These are phyloP conservation scores for Leucophora obtusa DNA, from an alignment of 2,888 invertebrate genomes.

Conservation along the genomic window DNA sequence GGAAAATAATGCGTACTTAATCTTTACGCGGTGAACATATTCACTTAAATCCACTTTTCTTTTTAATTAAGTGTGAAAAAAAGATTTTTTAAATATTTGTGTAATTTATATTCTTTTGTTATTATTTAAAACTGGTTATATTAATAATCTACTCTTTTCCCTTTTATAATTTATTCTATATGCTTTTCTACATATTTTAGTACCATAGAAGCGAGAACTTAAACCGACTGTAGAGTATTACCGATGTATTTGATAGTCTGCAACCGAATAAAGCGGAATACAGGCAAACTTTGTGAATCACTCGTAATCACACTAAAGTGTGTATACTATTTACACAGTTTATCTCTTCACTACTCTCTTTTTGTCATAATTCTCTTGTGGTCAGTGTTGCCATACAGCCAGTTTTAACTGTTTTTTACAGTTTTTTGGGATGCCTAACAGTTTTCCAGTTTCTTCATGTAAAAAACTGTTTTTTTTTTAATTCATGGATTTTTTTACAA, in stretches of 20 bases:
- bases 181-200: conserved; percentile 33
- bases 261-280: conserved; percentile 66
- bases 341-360: conserved; percentile 11
- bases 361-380: conserved; percentile 14
- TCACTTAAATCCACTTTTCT: conserved; percentile 30
- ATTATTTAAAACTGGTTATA: conserved; percentile 39
- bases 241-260: conserved; percentile 62
- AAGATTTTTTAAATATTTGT: neutral
- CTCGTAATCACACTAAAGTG: conserved; percentile 51
- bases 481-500: no score
- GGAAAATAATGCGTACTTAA: conserved; percentile 42
- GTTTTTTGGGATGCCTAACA: no score
- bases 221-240: conserved; percentile 47
- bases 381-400: no score
- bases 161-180: neutral
- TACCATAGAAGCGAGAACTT: conserved; percentile 33
- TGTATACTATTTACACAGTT: conserved; percentile 53
- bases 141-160: conserved; percentile 19
- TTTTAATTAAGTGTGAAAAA: neutral
- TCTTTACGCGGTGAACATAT: conserved; percentile 26
- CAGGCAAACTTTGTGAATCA: conserved; percentile 65
- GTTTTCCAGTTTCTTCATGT: no score
- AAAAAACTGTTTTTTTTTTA: no score
- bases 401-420: no score
- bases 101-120: conserved; percentile 1